Percentiles rank a stretch among this genome's conserved stretches.
phyloP scores from a whole-genome alignment of 2,888 invertebrate species.

The Zootermopsis nevadensis region DNA sequence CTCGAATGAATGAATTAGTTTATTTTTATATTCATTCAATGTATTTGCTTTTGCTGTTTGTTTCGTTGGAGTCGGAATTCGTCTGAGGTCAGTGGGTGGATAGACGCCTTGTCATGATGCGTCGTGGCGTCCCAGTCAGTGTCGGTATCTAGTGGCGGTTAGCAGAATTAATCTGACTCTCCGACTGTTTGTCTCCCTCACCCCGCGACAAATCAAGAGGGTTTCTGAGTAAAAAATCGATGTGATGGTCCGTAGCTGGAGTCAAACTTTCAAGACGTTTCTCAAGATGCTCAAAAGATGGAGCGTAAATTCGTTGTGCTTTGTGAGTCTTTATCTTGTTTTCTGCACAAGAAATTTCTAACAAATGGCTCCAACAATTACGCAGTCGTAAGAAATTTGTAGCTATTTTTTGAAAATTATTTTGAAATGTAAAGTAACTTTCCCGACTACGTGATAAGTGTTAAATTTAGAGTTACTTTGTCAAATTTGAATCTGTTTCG shows the following conservation, averaged over 20 bases:
- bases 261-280: slow-evolving; percentile 41
- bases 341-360: too few species aligned
- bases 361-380: neutral
- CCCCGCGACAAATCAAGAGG: slow-evolving; percentile 9
- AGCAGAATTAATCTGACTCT: slow-evolving; percentile 36
- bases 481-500: too few species aligned
- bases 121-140: slow-evolving; percentile 37
- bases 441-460: too few species aligned
- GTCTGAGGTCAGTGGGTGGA: neutral
- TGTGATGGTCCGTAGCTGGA: slow-evolving; percentile 27
- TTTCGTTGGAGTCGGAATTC: neutral
- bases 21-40: too few species aligned
- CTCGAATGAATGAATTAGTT: too few species aligned
- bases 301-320: slow-evolving; percentile 5
- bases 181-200: slow-evolving; percentile 12
- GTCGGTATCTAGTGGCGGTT: slow-evolving; percentile 41
- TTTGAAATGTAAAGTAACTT: neutral
- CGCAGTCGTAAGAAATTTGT: neutral
- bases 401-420: neutral
- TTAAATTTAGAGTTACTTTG: too few species aligned
- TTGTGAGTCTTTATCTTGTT: neutral
- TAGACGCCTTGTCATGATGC: neutral
- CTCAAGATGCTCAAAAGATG: slow-evolving; percentile 28
- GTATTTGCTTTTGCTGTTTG: too few species aligned
- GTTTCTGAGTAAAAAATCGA: slow-evolving; percentile 22